A percentile compares a stretch with the other conserved stretches of the same genome.
phyloP scores from a whole-genome alignment of 2,797 vertebrate genomes.

The Agapornis canus region DNA sequence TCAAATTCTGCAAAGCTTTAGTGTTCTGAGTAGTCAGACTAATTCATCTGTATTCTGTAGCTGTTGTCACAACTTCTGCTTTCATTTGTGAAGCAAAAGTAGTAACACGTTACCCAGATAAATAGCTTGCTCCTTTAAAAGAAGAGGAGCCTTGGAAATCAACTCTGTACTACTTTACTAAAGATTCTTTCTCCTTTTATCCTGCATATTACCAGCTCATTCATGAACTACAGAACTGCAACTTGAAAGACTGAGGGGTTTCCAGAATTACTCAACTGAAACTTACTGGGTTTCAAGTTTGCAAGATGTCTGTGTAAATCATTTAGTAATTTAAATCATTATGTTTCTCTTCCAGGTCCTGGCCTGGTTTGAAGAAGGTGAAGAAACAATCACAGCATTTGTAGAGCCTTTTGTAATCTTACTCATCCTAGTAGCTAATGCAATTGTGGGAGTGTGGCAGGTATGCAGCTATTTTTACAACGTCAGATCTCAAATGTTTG shows the following conservation, averaged over 20 bases:
- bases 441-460: conserved; percentile 99
- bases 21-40: not conserved
- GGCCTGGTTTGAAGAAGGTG: conserved; percentile 99
- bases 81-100: conserved; percentile 6
- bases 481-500: not conserved
- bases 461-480: conserved; percentile 77
- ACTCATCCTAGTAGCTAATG: conserved; percentile 98
- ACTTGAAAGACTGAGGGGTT: not conserved
- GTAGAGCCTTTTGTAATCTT: conserved; percentile 99
- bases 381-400: conserved; percentile 98
- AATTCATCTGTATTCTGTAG: not conserved
- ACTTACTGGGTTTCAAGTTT: not conserved
- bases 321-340: not conserved
- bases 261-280: not conserved
- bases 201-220: not conserved
- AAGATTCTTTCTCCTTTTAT: conserved; percentile 36
- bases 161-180: conserved; percentile 35
- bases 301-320: not conserved
- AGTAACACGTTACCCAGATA: not conserved
- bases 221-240: not conserved
- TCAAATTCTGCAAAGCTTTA: not conserved
- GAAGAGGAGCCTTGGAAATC: not conserved
- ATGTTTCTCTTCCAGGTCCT: conserved; percentile 84
- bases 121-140: conserved; percentile 17
- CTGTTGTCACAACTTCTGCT: conserved; percentile 8